Evolutionary conservation across 2,113 vertebrate species (phyloP).

Genomic region (Colius striatus): DNA sequence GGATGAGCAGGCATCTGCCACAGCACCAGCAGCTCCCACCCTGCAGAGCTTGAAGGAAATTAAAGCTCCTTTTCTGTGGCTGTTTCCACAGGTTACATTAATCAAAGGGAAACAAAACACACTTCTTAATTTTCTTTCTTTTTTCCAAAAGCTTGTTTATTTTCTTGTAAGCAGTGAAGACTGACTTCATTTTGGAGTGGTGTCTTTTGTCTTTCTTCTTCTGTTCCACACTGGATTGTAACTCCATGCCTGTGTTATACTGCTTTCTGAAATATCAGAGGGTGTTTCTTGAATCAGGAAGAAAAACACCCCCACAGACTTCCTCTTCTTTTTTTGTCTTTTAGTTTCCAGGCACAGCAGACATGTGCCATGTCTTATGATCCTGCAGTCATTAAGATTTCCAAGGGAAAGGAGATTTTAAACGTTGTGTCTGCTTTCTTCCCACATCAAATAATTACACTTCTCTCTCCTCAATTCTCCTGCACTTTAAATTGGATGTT

Average conservation of each 20-base stretch:
- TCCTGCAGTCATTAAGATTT: neutral
- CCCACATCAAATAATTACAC: conserved; percentile 30
- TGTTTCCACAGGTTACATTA: neutral
- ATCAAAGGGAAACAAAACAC: neutral
- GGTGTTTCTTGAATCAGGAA: neutral
- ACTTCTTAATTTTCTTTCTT: neutral
- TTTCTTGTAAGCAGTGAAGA: neutral
- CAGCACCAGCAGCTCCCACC: accelerated
- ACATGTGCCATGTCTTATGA: neutral
- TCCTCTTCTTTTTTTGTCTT: neutral
- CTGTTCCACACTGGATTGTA: neutral
- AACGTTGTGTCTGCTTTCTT: neutral
- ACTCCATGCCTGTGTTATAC: neutral
- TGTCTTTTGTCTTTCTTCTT: neutral
- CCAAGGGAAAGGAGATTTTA: neutral
- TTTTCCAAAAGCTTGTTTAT: neutral
- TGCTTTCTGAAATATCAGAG: neutral
- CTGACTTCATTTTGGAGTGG: neutral
- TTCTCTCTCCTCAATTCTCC: neutral
- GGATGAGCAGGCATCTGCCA: neutral
- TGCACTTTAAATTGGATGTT: neutral
- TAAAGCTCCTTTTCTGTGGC: neutral
- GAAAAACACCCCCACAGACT: neutral
- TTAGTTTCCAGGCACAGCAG: neutral
- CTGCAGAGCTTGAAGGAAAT: neutral